Conservation (phyloP, 2,797 vertebrate species). For the Enteromius radiatus region DNA sequence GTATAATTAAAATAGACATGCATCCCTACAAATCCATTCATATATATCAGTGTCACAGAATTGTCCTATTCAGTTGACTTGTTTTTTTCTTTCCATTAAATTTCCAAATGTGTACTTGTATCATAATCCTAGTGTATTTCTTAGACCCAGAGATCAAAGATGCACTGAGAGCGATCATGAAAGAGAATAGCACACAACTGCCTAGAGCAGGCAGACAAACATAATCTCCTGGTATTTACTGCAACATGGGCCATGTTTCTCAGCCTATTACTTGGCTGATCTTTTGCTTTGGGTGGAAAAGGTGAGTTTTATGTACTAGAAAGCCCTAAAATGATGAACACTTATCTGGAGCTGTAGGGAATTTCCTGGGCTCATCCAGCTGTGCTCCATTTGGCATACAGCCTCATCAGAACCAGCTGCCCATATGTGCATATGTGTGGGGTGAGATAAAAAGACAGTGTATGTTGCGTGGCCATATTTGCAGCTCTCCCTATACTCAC, state of each 20-base stretch:
- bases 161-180: conserved; percentile 37
- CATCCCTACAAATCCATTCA: background rate
- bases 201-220: conserved; percentile 56
- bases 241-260: conserved; percentile 50
- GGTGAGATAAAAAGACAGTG: conserved; percentile 48
- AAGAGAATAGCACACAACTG: conserved; percentile 26
- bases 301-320: conserved; percentile 66
- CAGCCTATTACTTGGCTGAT: conserved; percentile 52
- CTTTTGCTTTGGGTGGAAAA: conserved; percentile 63
- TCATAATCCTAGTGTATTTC: background rate
- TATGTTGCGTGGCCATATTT: conserved; percentile 35
- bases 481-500: conserved; percentile 32
- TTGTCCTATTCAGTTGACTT: background rate
- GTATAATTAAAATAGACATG: background rate
- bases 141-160: conserved; percentile 40
- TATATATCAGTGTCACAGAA: background rate
- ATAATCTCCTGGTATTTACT: conserved; percentile 62
- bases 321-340: conserved; percentile 70
- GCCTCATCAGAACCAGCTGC: conserved; percentile 77
- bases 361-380: conserved; percentile 77
- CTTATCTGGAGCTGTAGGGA: conserved; percentile 75
- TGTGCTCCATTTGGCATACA: conserved; percentile 71
- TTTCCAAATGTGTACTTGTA: background rate
- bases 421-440: conserved; percentile 60
- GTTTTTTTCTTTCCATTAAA: background rate